Conservation (phyloP, 2,797 vertebrate species). For the Platyrinchus mystaceus region DNA sequence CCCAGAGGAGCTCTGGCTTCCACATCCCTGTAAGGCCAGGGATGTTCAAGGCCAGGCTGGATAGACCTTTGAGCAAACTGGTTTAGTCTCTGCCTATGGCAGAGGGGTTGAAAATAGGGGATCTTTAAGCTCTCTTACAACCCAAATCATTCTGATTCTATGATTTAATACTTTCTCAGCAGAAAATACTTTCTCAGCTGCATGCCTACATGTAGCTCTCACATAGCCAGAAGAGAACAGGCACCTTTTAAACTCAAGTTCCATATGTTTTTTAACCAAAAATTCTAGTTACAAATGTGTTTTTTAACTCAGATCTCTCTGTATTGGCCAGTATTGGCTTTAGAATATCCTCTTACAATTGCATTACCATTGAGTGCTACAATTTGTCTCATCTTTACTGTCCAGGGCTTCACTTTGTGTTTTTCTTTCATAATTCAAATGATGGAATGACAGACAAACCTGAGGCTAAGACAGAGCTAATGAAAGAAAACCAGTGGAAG, state of each 20-base stretch:
- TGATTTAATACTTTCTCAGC: not conserved
- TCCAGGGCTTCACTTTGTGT: not conserved
- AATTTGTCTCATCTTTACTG: not conserved
- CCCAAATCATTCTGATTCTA: not conserved
- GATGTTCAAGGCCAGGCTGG: not conserved
- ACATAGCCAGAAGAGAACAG: not conserved
- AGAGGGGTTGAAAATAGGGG: not conserved
- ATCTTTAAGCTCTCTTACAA: not conserved
- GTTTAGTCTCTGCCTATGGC: not conserved
- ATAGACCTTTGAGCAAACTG: not conserved
- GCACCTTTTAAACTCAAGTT: not conserved
- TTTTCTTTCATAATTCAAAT: not conserved
- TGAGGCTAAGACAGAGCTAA: not conserved
- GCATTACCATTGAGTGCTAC: not conserved
- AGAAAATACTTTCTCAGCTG: not conserved
- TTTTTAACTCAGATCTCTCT: not conserved
- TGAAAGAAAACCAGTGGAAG: not conserved
- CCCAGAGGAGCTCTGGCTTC: not conserved
- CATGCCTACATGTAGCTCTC: not conserved
- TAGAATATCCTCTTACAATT: not conserved
- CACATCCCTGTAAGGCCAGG: not conserved
- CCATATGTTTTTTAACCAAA: not conserved
- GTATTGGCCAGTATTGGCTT: not conserved
- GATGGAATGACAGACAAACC: not conserved
- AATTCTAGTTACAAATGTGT: not conserved